Evolutionary conservation across 2,113 vertebrate genomes (phyloP).

Genomic region (Cephalopterus ornatus): DNA sequence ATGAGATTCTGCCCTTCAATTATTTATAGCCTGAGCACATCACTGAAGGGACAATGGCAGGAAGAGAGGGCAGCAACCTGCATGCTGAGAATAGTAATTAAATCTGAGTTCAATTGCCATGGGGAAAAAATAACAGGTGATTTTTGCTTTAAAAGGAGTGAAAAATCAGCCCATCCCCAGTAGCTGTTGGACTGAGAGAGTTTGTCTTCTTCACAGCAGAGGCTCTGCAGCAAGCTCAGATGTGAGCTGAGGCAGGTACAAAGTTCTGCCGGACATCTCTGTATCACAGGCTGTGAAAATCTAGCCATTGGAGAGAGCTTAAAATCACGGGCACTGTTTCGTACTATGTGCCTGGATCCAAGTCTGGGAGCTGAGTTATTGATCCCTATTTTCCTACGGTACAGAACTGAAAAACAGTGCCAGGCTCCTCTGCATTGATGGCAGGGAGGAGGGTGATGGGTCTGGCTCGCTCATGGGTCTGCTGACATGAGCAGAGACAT

Average conservation of each 20-base stretch:
- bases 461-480: background rate
- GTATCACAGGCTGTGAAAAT: background rate
- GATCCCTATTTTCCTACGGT: background rate
- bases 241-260: background rate
- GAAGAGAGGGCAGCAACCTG: background rate
- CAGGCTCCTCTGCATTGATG: background rate
- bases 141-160: background rate
- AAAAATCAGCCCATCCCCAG: background rate
- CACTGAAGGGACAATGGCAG: background rate
- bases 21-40: background rate
- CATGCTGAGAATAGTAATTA: background rate
- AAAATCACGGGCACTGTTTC: background rate
- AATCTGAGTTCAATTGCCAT: background rate
- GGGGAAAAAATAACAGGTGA: background rate
- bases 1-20: background rate
- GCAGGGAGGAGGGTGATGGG: accelerated
- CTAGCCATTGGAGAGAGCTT: background rate
- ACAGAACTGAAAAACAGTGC: background rate
- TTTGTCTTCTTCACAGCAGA: accelerated
- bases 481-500: background rate
- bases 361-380: background rate
- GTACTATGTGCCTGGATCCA: background rate
- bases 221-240: background rate
- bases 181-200: background rate
- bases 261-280: background rate